These are phyloP conservation scores for Cryptomyrus ogoouensis DNA, from an alignment of 2,113 vertebrate species.

Conservation along the genomic window DNA sequence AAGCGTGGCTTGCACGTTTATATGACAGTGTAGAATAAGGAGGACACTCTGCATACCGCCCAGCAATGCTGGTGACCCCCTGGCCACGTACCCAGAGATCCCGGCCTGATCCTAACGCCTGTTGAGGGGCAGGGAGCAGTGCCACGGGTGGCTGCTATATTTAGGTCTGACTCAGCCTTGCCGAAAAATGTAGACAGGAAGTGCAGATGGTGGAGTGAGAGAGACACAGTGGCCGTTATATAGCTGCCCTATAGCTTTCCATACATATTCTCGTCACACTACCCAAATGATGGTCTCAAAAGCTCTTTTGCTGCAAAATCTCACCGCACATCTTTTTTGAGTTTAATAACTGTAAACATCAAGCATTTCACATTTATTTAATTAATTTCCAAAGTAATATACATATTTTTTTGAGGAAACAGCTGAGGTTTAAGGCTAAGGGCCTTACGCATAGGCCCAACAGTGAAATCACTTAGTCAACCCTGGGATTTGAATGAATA, in stretches of 20 bases:
- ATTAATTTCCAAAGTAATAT: background rate
- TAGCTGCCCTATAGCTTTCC: background rate
- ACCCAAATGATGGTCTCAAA: background rate
- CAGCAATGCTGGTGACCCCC: background rate
- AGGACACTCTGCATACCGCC: background rate
- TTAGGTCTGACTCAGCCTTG: conserved; percentile 18
- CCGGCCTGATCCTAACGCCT: background rate
- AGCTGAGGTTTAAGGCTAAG: background rate
- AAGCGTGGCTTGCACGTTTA: background rate
- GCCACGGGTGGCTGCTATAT: background rate
- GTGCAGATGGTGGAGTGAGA: background rate
- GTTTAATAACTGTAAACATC: background rate
- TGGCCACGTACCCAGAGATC: background rate
- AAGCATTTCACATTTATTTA: background rate
- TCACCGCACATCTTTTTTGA: background rate
- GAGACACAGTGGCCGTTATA: background rate
- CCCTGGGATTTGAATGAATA: background rate
- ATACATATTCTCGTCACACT: background rate
- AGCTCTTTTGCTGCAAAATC: background rate
- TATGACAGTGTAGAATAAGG: background rate
- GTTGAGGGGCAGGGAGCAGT: background rate
- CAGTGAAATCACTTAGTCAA: background rate
- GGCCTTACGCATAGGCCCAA: background rate
- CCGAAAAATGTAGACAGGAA: conserved; percentile 2
- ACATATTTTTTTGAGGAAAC: background rate